Evolutionary conservation across 2,797 vertebrate species (phyloP), one percentile per base, ranked within the genome.

Genomic region (Coccyzus lansbergi): DNA sequence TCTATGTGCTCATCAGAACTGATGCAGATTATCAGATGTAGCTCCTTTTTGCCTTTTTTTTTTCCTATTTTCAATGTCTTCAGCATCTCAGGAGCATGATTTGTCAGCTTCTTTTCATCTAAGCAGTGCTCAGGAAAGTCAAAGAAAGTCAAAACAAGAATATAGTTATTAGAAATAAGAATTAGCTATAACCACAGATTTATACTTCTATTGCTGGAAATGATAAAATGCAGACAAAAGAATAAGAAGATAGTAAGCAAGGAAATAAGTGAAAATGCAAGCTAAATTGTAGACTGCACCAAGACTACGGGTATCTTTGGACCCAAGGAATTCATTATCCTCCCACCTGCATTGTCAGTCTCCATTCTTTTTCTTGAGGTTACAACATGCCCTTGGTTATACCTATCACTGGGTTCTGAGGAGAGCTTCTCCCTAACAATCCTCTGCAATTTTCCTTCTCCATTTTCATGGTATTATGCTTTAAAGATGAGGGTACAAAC

Each of bases 311-410:
- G n/a, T 31, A 6, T 26, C 25, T 81, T 76, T 82, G 59, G 56
- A 76, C 34, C 15, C 8, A 8, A 9, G 17, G 48, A 64, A 60
- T 5, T 58, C n/a, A 3, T 31, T 44, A 60, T 29, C 31, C 40
- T 8, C 13, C 22, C 4, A 3, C 24, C n/a, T 55, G 7, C 53
- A 64, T 8, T 75, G 21, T n/a, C 26, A 46, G 8, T n/a, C 24
- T 71, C 6, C 46, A 36, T n/a, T 7, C 13, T 34, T 78, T 56
- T 60, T 46, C 33, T 69, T 0, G 0, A 81, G 19, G 28, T 53
- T 51, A 25, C 15, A 40, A 17, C 0, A 0, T n/a, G 18, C 5
- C 21, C 20, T 62, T 2, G 2, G 3, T 26, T 86, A 68, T 52
- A 71, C 10, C 34, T 17, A 6, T 34, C 29, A 8, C 2, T 17